Evolutionary conservation across 2,888 invertebrate genomes (phyloP), one percentile per base, ranked within the genome.

Genomic region (Apoda limacodes): DNA sequence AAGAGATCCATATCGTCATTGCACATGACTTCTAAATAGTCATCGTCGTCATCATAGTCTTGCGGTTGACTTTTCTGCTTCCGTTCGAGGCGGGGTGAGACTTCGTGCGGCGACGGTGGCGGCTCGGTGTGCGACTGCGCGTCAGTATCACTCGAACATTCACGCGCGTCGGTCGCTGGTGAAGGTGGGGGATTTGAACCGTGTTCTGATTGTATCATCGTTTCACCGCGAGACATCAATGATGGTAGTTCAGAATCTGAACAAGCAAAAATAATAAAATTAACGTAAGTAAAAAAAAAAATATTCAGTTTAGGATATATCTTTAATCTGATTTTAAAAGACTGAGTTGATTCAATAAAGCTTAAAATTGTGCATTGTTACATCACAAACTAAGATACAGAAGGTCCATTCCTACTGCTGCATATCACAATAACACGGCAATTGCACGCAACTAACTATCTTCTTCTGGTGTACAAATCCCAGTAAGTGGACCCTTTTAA

Each of bases 111-210:
- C 45, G 39, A 51, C 38, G 33, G 33, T 13, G 21, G 34, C 30
- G 30, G 40, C 31, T 2, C 43, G 85, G 69, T 88, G 40, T 51
- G 57, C 6, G 81, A 82, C 34, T 72, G 74, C 1, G 71, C 69
- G 56, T 83, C 84, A n/a, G 84, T 84, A 52, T 88, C 88, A 33
- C 85, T 85, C 42, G 87, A 88, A 50, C 85, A 80, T 23, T 85
- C 86, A 35, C 85, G 84, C 9, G 87, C 85, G 60, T 89, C 89
- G 0, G 89, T 90, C 17, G 87, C 92, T 1, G 92, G 92, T 13
- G 91, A 92, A 4, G 92, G 92, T 7, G 92, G 92, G 25, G 92
- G 92, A 71, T 92, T 92, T 2, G 84, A 85, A 28, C 83, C 78
- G 45, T 82, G 83, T 52, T 83, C 82, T 12, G 85, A 84, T 33